phyloP scores from a whole-genome alignment of 2,888 invertebrate genomes.

The Tetragonula carbonaria region DNA sequence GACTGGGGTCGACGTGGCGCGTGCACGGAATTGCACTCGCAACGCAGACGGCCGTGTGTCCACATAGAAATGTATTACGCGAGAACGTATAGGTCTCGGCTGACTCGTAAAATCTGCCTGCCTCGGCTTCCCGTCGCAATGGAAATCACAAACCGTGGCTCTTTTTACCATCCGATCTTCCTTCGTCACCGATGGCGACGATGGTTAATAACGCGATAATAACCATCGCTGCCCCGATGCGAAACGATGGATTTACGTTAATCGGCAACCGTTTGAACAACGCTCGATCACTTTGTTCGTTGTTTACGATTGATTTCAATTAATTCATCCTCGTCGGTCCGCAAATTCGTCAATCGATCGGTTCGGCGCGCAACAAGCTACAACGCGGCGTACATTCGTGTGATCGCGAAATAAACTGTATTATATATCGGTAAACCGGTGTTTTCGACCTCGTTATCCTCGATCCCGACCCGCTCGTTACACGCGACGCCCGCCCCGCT shows the following conservation, averaged over 20 bases:
- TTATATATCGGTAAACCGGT: slow-evolving; percentile 24
- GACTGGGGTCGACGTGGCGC: slow-evolving; percentile 10
- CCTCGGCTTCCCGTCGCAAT: neutral
- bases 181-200: neutral
- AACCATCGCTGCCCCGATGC: neutral
- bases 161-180: neutral
- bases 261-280: neutral
- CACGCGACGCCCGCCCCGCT: slow-evolving; percentile 61
- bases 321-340: slow-evolving; percentile 32
- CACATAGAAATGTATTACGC: slow-evolving; percentile 15
- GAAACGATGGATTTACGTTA: neutral
- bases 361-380: neutral
- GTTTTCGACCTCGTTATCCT: slow-evolving; percentile 52
- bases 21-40: slow-evolving; percentile 38
- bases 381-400: slow-evolving; percentile 4
- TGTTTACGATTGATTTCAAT: slow-evolving; percentile 32
- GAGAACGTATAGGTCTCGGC: slow-evolving; percentile 16
- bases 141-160: neutral
- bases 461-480: slow-evolving; percentile 33
- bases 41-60: slow-evolving; percentile 5
- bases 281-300: neutral
- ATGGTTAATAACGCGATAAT: neutral
- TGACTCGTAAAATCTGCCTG: slow-evolving; percentile 4
- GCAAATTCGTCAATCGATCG: slow-evolving; percentile 1
- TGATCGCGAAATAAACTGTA: slow-evolving; percentile 42